Conservation (phyloP, 1,140 invertebrate genomes). For the Contarinia nasturtii region DNA sequence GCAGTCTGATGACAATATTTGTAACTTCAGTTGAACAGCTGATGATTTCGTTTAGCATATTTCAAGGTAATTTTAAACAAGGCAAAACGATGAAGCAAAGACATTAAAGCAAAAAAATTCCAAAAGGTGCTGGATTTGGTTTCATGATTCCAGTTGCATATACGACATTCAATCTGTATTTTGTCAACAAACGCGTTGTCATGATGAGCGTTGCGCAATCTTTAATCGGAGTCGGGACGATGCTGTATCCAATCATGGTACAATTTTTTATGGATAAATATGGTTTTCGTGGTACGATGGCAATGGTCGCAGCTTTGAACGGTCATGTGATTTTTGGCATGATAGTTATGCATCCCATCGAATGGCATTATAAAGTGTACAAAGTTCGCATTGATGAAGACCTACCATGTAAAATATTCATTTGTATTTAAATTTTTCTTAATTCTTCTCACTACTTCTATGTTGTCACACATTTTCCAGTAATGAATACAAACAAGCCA, state of each 20-base stretch:
- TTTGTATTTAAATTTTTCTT: background rate
- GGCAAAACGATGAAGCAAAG: too few species aligned
- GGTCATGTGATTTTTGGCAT: constrained; percentile 40
- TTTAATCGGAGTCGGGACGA: constrained; percentile 30
- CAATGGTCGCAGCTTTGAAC: constrained; percentile 36
- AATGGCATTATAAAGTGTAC: constrained; percentile 45
- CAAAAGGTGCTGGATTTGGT: constrained; percentile 32
- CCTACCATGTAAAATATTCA: constrained; percentile 4
- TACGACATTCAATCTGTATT: constrained; percentile 36
- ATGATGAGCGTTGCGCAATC: constrained; percentile 38
- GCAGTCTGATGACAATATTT: constrained; percentile 31
- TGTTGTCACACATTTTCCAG: too few species aligned
- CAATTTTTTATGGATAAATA: constrained; percentile 29
- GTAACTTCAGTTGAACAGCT: constrained; percentile 29
- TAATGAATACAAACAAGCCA: too few species aligned
- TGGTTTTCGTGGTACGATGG: constrained; percentile 38
- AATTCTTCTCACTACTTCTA: too few species aligned
- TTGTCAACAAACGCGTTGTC: constrained; percentile 31
- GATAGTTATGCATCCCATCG: constrained; percentile 40
- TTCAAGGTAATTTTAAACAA: constrained; percentile 27
- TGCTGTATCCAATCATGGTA: constrained; percentile 32
- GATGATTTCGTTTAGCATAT: constrained; percentile 30
- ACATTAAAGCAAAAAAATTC: too few species aligned
- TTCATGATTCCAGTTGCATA: constrained; percentile 35
- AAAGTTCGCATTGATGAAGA: constrained; percentile 15